A percentile compares a stretch with the other conserved stretches of the same genome.
Evolutionary conservation across 92 coral and sea anemone genomes (phyloP).

Genomic region (Meandrina meandrites): DNA sequence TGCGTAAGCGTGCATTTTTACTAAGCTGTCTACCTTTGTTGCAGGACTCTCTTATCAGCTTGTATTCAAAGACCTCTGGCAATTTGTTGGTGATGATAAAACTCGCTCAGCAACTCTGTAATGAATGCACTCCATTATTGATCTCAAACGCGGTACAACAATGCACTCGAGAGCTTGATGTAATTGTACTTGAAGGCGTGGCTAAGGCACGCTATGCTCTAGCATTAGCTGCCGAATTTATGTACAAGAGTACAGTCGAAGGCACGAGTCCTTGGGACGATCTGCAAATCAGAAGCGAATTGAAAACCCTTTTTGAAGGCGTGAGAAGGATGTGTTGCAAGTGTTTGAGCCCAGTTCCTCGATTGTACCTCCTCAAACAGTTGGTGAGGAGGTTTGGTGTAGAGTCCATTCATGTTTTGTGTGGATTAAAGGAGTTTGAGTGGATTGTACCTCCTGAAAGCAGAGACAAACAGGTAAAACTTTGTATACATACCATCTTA

Average conservation of each 20-base stretch:
- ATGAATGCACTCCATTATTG: conserved; percentile 22
- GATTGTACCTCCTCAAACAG: conserved; percentile 72
- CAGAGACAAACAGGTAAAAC: conserved; percentile 40
- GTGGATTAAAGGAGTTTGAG: conserved; percentile 47
- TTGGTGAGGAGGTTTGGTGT: conserved; percentile 73
- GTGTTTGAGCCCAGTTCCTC: conserved; percentile 57
- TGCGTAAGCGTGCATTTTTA: background rate
- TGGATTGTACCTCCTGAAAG: conserved; percentile 76
- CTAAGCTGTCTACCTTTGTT: background rate
- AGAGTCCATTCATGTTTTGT: conserved; percentile 54
- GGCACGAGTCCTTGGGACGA: conserved; percentile 23
- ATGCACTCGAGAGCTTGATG: conserved; percentile 43
- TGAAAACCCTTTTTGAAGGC: conserved; percentile 54
- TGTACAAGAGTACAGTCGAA: conserved; percentile 55
- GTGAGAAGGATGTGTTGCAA: conserved; percentile 52
- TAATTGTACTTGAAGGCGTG: conserved; percentile 61
- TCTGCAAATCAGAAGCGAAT: conserved; percentile 27
- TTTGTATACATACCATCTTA: background rate
- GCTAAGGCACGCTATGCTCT: conserved; percentile 68
- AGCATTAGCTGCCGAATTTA: conserved; percentile 58
- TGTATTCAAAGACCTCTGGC: conserved; percentile 46
- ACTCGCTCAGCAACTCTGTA: conserved; percentile 48
- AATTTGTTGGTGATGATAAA: conserved; percentile 46
- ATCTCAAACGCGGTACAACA: conserved; percentile 13
- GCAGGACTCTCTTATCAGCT: conserved; percentile 59